Base-by-base conservation (phyloP, 1,140 invertebrate species). In the Ceratosolen fusciceps region DNA sequence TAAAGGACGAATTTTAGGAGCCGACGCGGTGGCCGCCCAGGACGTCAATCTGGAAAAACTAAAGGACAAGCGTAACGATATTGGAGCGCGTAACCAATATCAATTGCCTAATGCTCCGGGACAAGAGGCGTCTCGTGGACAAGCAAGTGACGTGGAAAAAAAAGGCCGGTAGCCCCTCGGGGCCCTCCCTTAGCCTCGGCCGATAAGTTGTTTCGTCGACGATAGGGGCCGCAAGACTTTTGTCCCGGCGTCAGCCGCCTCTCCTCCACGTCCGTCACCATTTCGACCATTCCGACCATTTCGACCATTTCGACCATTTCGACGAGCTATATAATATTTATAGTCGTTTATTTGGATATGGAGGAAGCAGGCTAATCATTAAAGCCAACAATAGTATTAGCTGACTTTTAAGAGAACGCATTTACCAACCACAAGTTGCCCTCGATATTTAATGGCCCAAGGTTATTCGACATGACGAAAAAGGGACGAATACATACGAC, bases 241-340 rank as follows among this genome's bases (percentile, higher is more conserved):
- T 87, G 88, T 86, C 70, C 74, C 74, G 81, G 77, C 83, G 85
- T 88, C 88, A 89, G 88, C 88, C 88, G 87, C 82, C 82, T 79
- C 80, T 68, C 67, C 74, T 37, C 14, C 12, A 12, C 5, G 19
- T 24, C 52, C 21, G 16, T n/a, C n/a, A n/a, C n/a, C n/a, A n/a
- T n/a, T n/a, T n/a, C n/a, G n/a, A n/a, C n/a, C n/a, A n/a, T n/a
- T n/a, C n/a, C n/a, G n/a, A n/a, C n/a, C n/a, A n/a, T n/a, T n/a
- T n/a, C n/a, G n/a, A n/a, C n/a, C n/a, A n/a, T n/a, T n/a, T n/a
- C n/a, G n/a, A n/a, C n/a, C n/a, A n/a, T n/a, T n/a, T n/a, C n/a
- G n/a, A n/a, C n/a, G n/a, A n/a, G n/a, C n/a, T n/a, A n/a, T n/a
- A n/a, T n/a, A n/a, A n/a, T n/a, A n/a, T n/a, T n/a, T n/a, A n/a